Evolutionary conservation across 2,113 vertebrate genomes (phyloP), one percentile per base, ranked within the genome.

Genomic region (Polypterus senegalus): DNA sequence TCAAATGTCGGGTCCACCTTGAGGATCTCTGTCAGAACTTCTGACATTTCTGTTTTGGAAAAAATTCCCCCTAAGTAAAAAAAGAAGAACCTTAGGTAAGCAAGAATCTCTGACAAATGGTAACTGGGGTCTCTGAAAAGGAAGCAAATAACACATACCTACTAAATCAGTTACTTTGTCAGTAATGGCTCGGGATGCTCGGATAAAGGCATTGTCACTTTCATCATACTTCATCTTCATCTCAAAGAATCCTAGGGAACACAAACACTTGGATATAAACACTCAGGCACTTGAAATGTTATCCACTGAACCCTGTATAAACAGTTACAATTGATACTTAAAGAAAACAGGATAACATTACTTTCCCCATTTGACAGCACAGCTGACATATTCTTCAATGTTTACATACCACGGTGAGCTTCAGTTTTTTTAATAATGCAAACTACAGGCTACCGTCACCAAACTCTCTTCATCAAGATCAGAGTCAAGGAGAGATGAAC

Each of bases 211-310:
- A 0, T 97, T 98, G 73, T 97, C 92, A 0, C 96, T 98, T 67
- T 98, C 96, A 0, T 98, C 94, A 0, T 97, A 98, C 48, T 91
- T 97, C 94, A 97, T 97, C 80, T 98, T 98, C 94, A 98, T 98
- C 75, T 94, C 94, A 5, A 98, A 98, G 79, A 95, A 94, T 61
- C 96, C 96, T 98, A 77, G 0, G 54, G 48, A 9, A 59, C 27
- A 27, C 27, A 27, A 27, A 27, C 27, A 27, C 27, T 27, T 27
- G 27, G 27, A 27, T 27, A 27, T 27, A 27, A 27, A 27, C 27
- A 27, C 27, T 27, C 27, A 27, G 1, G 27, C 27, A 27, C 54
- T n/a, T 55, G 10, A 55, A 3, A 27, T n/a, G 54, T 3, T n/a
- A n/a, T 55, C 54, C 3, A 55, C 27, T 55, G 4, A 10, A n/a